Evolutionary conservation across 2,888 invertebrate genomes (phyloP), one percentile per base, ranked within the genome.

Genomic region (Cerastis leucographa): DNA sequence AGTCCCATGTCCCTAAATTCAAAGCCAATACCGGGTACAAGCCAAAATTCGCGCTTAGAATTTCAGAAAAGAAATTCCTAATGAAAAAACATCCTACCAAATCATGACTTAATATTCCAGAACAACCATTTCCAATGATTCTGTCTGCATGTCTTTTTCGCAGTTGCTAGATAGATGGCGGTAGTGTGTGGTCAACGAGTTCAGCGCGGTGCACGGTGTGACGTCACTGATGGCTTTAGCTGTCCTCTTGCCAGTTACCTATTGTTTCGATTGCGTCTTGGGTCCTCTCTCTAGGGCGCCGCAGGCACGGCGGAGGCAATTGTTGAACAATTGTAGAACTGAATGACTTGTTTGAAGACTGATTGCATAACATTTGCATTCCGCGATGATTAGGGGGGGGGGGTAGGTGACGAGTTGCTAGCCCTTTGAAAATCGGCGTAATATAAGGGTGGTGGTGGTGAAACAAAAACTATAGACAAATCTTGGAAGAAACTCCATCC

Each of bases 201-300:
- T 59, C 65, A 62, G 71, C 19, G 61, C 65, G 42, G 22, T 35
- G 69, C 69, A 71, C 74, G 54, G 66, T 65, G 81, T 81, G 71
- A 84, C 74, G 84, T 71, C 82, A 79, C 80, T 61, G 80, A 83
- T 80, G 78, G 74, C 69, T 84, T 83, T 76, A 69, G 65, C 71
- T 71, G 51, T 61, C 81, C 78, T 65, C 6, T 56, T 62, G 54
- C 1, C 12, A 40, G 40, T 66, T 1, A 64, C 8, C n/a, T 46
- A 65, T 44, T 46, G 49, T 42, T 51, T 62, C 17, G 19, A 49
- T 79, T 29, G 14, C 17, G 22, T 42, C 17, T 22, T 22, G 25
- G 22, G 61, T 22, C 44, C 14, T 49, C 54, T 68, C 9, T 56
- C n/a, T 17, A 49, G 74, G 40, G 49, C 25, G 49, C 9, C 11